Base-by-base conservation (phyloP, 1,140 invertebrate species). In the Magallana ariakensis region DNA sequence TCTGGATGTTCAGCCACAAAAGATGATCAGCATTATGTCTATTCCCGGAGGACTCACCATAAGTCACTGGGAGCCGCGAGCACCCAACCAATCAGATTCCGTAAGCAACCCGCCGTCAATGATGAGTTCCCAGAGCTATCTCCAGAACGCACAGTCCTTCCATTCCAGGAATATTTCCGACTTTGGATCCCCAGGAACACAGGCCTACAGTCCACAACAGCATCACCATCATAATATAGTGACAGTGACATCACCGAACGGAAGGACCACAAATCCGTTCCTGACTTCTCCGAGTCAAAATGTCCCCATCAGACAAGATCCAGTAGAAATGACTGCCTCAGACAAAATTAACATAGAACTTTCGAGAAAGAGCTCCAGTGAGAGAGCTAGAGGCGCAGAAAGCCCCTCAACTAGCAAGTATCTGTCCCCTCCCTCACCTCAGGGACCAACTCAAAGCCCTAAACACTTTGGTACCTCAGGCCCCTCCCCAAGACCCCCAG, bases 1-100 rank as follows among this genome's bases (percentile, higher is more conserved):
- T 33, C 8, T 19, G 15, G 55, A 16, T 5, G 8, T 22, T 57
- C 33, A 54, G 0, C 87, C 85, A 55, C 33, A 66, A 19, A 84
- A 84, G 33, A 83, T 84, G 22, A 81, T 88, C 1, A 88, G 87
- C 33, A 88, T 88, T 13, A 88, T 88, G 87, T 88, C 87, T 0
- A 85, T 88, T n/a, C 87, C 87, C 9, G 87, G 85, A 6, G 87
- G 87, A 10, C 26, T 88, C 19, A 82, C 86, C 22, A 87, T 87
- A 13, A 82, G 86, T 26, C 81, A 82, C 2, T 87, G 81, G 60
- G 86, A 62, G 13, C 46, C 58, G 46, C 11, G 22, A 46, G 13
- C 57, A 54, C 84, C 54, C 19, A 55, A 62, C 4, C 15, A 80
- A n/a, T 55, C 85, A 16, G 75, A 86, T 16, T 86, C 85, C 46